A percentile compares a stretch with the other conserved stretches of the same genome.
These are phyloP conservation scores for Oithona nana DNA, from an alignment of 2,888 invertebrate genomes.

Conservation along the genomic window DNA sequence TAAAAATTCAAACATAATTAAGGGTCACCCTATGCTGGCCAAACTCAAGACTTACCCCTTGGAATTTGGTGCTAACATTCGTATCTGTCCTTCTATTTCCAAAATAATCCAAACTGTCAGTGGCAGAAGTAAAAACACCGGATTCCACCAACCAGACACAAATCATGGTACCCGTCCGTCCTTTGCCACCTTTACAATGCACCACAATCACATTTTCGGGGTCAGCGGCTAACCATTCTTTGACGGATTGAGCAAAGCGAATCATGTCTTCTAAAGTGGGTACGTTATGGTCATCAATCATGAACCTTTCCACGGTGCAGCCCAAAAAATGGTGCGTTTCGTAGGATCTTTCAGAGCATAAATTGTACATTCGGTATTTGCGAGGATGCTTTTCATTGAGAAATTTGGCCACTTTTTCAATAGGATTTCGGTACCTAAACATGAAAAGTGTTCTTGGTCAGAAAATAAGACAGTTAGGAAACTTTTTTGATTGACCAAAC, in stretches of 20 bases:
- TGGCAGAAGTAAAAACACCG: constrained; percentile 30
- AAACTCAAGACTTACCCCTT: too few relatives aligned
- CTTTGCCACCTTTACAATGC: constrained; percentile 36
- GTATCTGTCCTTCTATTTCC: constrained; percentile 32
- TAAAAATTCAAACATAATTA: too few relatives aligned
- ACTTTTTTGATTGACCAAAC: too few relatives aligned
- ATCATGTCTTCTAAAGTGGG: constrained; percentile 31
- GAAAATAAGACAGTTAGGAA: too few relatives aligned
- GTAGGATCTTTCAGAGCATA: constrained; percentile 33
- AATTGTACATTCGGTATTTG: constrained; percentile 32
- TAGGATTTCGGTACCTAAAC: constrained; percentile 32
- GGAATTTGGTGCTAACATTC: constrained; percentile 30
- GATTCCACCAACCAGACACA: constrained; percentile 33
- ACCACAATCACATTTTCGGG: constrained; percentile 32
- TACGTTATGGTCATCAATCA: constrained; percentile 35
- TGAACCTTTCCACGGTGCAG: constrained; percentile 27
- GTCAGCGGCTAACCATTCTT: constrained; percentile 28
- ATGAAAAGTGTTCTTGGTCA: too few relatives aligned
- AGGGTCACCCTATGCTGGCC: too few relatives aligned
- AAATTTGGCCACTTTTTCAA: constrained; percentile 33
- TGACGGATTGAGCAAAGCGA: constrained; percentile 28
- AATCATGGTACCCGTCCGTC: constrained; percentile 34
- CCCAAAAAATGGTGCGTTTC: constrained; percentile 22
- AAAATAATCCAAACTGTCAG: constrained; percentile 33
- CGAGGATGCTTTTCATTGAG: constrained; percentile 31